Conservation (phyloP, 1,140 invertebrate species). For the Hycleus phaleratus region DNA sequence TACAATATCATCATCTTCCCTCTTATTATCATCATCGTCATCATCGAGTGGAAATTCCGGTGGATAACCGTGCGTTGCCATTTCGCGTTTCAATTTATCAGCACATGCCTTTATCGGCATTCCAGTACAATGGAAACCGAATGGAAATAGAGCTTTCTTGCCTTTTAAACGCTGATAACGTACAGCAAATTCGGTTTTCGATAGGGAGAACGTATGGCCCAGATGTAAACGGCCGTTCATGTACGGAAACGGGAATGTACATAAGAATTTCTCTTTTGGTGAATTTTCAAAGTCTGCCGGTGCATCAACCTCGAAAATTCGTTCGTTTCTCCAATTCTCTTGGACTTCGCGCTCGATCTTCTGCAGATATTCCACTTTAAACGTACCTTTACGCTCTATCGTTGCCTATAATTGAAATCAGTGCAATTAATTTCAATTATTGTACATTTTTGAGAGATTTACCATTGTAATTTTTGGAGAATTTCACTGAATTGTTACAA, state of each 20-base stretch:
- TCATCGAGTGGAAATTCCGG: constrained; percentile 76
- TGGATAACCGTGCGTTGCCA: constrained; percentile 86
- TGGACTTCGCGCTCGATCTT: constrained; percentile 82
- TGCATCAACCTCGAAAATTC: constrained; percentile 75
- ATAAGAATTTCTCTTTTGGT: constrained; percentile 78
- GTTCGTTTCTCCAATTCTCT: constrained; percentile 69
- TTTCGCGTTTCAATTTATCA: constrained; percentile 93
- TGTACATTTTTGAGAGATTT: too few species aligned
- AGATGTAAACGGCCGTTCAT: constrained; percentile 99
- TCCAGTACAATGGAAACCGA: constrained; percentile 98
- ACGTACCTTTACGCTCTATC: constrained; percentile 83
- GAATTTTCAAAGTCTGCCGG: constrained; percentile 48
- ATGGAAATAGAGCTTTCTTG: constrained; percentile 90
- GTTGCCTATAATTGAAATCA: constrained; percentile 32
- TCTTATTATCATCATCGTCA: constrained; percentile 41
- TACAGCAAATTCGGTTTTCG: constrained; percentile 95
- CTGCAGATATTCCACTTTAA: constrained; percentile 84
- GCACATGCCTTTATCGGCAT: constrained; percentile 97
- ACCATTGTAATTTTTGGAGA: too few species aligned
- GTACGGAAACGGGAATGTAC: constrained; percentile 97
- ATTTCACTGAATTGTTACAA: too few species aligned
- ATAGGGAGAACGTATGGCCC: constrained; percentile 95
- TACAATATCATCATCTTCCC: constrained; percentile 51
- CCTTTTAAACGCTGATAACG: constrained; percentile 85
- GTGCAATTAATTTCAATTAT: too few species aligned